Conservation (phyloP, 2,888 invertebrate genomes). For the Drepanosiphum platanoidis region DNA sequence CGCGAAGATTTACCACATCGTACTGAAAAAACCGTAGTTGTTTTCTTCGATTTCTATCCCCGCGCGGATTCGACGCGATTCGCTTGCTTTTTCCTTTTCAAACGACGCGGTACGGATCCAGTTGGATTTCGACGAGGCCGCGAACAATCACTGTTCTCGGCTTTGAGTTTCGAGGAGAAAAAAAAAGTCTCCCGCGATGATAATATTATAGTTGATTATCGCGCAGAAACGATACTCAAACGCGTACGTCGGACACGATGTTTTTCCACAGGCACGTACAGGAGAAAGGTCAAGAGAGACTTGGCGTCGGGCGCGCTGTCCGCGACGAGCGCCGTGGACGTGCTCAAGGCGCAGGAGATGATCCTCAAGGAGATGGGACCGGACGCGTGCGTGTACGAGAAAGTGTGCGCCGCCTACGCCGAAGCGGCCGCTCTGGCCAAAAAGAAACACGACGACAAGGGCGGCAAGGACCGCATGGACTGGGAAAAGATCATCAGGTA, state of each 20-base stretch:
- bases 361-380: slow-evolving; percentile 80
- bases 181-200: too few species aligned
- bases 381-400: slow-evolving; percentile 81
- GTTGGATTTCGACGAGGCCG: too few species aligned
- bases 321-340: slow-evolving; percentile 67
- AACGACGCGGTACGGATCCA: too few species aligned
- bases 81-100: too few species aligned
- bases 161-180: too few species aligned
- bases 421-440: slow-evolving; percentile 68
- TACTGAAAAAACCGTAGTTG: too few species aligned
- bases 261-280: slow-evolving; percentile 39
- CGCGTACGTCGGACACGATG: background rate
- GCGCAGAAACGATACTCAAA: background rate
- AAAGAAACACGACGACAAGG: slow-evolving; percentile 68
- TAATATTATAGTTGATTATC: too few species aligned
- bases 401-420: slow-evolving; percentile 80
- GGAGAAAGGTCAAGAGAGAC: slow-evolving; percentile 34
- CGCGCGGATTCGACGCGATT: too few species aligned
- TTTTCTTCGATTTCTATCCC: too few species aligned
- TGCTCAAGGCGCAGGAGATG: slow-evolving; percentile 80
- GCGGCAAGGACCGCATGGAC: slow-evolving; percentile 70
- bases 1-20: too few species aligned
- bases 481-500: slow-evolving; percentile 85
- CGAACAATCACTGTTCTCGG: too few species aligned
- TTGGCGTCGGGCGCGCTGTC: background rate